phyloP scores from a whole-genome alignment of 2,888 invertebrate genomes.

The Endotricha flammealis region DNA sequence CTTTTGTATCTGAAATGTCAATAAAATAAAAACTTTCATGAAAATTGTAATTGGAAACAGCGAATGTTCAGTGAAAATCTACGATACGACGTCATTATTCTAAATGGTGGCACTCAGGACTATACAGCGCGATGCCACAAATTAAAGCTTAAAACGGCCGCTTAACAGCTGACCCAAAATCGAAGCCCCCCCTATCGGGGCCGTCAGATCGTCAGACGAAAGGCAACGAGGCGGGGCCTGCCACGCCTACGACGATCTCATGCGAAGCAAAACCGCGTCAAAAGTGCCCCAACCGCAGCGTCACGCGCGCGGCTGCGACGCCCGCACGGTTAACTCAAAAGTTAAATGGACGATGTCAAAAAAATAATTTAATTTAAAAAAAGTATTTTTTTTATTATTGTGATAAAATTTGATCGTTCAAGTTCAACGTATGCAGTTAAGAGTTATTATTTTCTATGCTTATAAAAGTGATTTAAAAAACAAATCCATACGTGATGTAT shows the following conservation, averaged over 20 bases:
- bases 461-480: no score
- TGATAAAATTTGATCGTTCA: no score
- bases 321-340: slow-evolving; percentile 18
- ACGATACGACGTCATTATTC: slow-evolving; percentile 60
- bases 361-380: slow-evolving; percentile 34
- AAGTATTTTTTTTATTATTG: no score
- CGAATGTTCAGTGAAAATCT: slow-evolving; percentile 53
- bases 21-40: no score
- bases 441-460: no score
- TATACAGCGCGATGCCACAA: slow-evolving; percentile 69
- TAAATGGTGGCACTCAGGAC: slow-evolving; percentile 62
- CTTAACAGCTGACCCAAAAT: slow-evolving; percentile 78
- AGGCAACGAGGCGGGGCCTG: slow-evolving; percentile 17
- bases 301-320: slow-evolving; percentile 49
- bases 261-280: slow-evolving; percentile 57
- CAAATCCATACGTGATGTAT: no score
- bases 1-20: no score
- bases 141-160: slow-evolving; percentile 77
- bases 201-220: slow-evolving; percentile 7
- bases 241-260: slow-evolving; percentile 61
- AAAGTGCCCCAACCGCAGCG: slow-evolving; percentile 63
- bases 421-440: no score
- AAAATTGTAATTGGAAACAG: slow-evolving; percentile 49
- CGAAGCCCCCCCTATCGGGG: slow-evolving; percentile 30
- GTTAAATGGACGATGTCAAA: slow-evolving; percentile 15